Conservation (phyloP, 2,797 vertebrate genomes). For the Bryconaethiops microstoma region DNA sequence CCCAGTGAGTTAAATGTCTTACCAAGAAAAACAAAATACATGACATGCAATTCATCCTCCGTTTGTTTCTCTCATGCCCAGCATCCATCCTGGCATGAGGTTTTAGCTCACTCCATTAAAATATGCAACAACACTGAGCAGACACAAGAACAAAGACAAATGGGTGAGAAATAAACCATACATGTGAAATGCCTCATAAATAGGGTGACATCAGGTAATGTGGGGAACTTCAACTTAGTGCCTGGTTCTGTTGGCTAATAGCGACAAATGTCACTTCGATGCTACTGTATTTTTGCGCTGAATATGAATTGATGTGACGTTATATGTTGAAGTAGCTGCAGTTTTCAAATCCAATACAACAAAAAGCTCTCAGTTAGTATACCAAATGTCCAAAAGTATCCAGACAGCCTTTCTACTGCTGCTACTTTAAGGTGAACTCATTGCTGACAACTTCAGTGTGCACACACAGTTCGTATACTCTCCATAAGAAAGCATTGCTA, state of each 20-base stretch:
- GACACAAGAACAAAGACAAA: neutral
- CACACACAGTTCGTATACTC: neutral
- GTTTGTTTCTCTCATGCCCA: conserved; percentile 40
- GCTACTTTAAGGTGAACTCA: neutral
- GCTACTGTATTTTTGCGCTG: too few relatives aligned
- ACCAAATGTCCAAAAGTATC: too few relatives aligned
- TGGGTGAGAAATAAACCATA: neutral
- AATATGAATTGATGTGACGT: too few relatives aligned
- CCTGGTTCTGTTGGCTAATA: neutral
- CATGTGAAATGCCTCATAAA: neutral
- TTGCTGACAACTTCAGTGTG: too few relatives aligned
- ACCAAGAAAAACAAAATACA: conserved; percentile 60
- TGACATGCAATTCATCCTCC: conserved; percentile 26
- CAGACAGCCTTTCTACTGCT: neutral
- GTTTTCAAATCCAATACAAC: too few relatives aligned
- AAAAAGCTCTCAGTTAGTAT: too few relatives aligned
- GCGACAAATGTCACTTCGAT: too few relatives aligned
- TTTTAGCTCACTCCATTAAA: conserved; percentile 54
- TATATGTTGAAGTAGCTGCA: too few relatives aligned
- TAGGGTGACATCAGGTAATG: neutral
- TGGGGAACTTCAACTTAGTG: too few relatives aligned
- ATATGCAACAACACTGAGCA: neutral
- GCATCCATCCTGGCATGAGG: conserved; percentile 61
- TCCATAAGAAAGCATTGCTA: too few relatives aligned
- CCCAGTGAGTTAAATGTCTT: conserved; percentile 26